Evolutionary conservation across 2,888 invertebrate genomes (phyloP), one percentile per base, ranked within the genome.

Genomic region (Drosophila flavopinicola): DNA sequence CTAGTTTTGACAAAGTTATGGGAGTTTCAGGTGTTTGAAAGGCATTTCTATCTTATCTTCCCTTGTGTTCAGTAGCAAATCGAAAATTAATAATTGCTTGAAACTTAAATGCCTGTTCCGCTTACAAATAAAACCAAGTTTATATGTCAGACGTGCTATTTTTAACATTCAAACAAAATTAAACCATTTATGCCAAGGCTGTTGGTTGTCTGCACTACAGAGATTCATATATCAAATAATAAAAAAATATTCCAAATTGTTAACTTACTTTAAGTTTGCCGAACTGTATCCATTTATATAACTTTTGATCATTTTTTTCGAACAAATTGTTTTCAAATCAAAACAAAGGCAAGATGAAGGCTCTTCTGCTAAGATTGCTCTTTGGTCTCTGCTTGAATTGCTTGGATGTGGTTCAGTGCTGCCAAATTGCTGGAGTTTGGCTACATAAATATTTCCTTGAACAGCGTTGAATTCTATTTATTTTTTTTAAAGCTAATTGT

Each of bases 361-460:
- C 45, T 74, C 60, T 68, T 59, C 53, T 29, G 42, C 37, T 32
- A 35, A 42, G 33, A 39, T 57, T 56, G 60, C 32, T 38, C 15
- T 74, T 73, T 35, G 27, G 38, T 33, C 39, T 39, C 15, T 23
- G n/a, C n/a, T 69, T 72, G 32, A 27, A 33, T 48, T 13, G 30
- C 13, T 35, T 47, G 23, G 27, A 15, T 44, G 37, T 30, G 42
- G 15, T 32, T 27, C 44, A 37, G 39, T 20, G 30, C 24, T 25
- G 25, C 13, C 29, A 37, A 60, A 41, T 57, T 64, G 65, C 39
- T 35, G n/a, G n/a, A n/a, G n/a, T n/a, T n/a, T n/a, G n/a, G n/a
- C 13, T 17, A 23, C n/a, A n/a, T 27, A 53, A 6, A 39, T 15
- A 41, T 61, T 38, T 68, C 75, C 75, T 74, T 69, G 69, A 69